Percentiles rank a stretch among this genome's conserved stretches.
phyloP scores from a whole-genome alignment of 1,140 invertebrate species.

The Cydia splendana region DNA sequence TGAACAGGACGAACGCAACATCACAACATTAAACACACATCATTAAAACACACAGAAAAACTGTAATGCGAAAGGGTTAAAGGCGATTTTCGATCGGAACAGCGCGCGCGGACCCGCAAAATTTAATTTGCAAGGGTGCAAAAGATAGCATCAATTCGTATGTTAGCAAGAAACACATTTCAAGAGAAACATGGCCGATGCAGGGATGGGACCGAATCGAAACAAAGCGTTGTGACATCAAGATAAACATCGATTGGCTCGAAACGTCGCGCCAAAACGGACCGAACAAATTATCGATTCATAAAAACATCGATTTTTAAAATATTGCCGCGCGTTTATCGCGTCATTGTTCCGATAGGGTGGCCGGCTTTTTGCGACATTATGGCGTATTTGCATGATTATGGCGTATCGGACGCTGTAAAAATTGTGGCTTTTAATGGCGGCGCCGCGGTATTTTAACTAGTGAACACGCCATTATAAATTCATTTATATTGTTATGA shows the following conservation, averaged over 20 bases:
- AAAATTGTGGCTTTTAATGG: conserved; percentile 25
- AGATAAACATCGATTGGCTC: conserved; percentile 75
- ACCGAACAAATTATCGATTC: conserved; percentile 78
- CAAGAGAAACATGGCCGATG: conserved; percentile 73
- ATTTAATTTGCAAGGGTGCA: conserved; percentile 58
- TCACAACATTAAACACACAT: conserved; percentile 38
- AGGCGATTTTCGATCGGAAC: conserved; percentile 46
- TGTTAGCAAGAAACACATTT: conserved; percentile 78
- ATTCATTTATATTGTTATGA: background rate
- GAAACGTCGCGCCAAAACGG: conserved; percentile 75
- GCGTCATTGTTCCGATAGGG: conserved; percentile 71
- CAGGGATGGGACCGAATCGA: conserved; percentile 64
- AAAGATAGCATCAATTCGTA: conserved; percentile 70
- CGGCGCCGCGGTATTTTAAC: background rate
- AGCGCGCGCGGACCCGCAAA: conserved; percentile 39
- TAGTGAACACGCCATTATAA: conserved; percentile 1
- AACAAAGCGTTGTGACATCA: conserved; percentile 77
- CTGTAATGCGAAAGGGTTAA: conserved; percentile 41
- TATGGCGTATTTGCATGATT: conserved; percentile 24
- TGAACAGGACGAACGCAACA: conserved; percentile 54
- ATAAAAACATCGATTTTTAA: conserved; percentile 79
- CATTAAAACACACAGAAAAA: conserved; percentile 34
- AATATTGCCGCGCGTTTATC: conserved; percentile 71
- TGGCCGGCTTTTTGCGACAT: conserved; percentile 51
- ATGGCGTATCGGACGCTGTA: conserved; percentile 1